Conservation (phyloP, 2,888 invertebrate species). For the Scaptomyza tumidula region DNA sequence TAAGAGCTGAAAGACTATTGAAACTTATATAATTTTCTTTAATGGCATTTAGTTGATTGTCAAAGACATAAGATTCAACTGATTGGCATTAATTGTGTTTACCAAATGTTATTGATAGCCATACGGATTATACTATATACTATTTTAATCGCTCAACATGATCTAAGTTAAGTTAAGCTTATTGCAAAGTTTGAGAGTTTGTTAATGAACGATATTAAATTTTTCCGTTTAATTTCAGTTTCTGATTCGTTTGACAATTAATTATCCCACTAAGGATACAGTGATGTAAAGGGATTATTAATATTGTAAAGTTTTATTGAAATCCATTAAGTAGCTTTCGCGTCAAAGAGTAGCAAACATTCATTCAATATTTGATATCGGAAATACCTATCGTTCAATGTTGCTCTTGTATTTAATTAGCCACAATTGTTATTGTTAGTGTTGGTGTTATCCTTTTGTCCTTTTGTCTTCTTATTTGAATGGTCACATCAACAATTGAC, state of each 20-base stretch:
- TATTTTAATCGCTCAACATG: neutral
- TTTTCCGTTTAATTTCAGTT: too few species aligned
- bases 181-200: too few species aligned
- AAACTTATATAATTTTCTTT: neutral
- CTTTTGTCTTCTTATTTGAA: constrained; percentile 29
- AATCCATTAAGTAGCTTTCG: too few species aligned
- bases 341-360: neutral
- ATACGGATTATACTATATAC: neutral
- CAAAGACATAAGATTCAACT: neutral
- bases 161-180: neutral
- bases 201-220: too few species aligned
- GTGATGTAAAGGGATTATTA: too few species aligned
- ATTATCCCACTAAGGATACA: too few species aligned
- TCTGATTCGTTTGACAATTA: too few species aligned
- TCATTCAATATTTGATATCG: too few species aligned
- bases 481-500: constrained; percentile 42
- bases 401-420: constrained; percentile 37
- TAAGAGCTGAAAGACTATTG: constrained; percentile 9
- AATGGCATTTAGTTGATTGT: neutral
- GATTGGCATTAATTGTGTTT: neutral
- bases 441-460: constrained; percentile 6
- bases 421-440: constrained; percentile 14
- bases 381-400: too few species aligned
- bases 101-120: neutral
- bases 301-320: too few species aligned